Evolutionary conservation across 2,888 invertebrate species (phyloP).

Genomic region (Colostygia pectinataria): DNA sequence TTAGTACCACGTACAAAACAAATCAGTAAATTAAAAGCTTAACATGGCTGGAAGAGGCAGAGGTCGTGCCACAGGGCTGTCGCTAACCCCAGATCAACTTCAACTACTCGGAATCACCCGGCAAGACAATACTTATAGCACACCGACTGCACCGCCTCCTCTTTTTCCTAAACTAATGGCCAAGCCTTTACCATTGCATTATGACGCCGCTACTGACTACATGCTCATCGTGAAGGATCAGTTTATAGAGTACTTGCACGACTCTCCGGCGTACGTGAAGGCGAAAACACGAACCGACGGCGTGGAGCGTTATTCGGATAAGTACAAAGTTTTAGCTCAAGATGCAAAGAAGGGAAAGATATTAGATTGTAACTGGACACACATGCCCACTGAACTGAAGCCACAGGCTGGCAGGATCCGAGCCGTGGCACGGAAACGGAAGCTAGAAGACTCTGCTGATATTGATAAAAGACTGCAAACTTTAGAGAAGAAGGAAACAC

Average conservation of each 20-base stretch:
- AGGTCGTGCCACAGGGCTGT: conserved; percentile 73
- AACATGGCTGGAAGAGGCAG: conserved; percentile 75
- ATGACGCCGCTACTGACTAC: conserved; percentile 85
- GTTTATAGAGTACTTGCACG: conserved; percentile 87
- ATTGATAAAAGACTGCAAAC: conserved; percentile 83
- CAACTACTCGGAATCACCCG: conserved; percentile 80
- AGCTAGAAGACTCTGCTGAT: conserved; percentile 62
- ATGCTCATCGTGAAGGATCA: conserved; percentile 88
- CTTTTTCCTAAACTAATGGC: conserved; percentile 83
- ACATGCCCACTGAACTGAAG: conserved; percentile 85
- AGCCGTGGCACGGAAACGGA: conserved; percentile 57
- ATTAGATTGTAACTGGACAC: conserved; percentile 82
- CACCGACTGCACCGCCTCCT: conserved; percentile 82
- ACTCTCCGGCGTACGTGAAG: conserved; percentile 85
- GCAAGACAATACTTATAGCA: conserved; percentile 73
- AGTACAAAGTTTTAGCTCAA: conserved; percentile 76
- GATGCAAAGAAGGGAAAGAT: conserved; percentile 72
- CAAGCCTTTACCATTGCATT: conserved; percentile 78
- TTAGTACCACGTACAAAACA: too few relatives aligned
- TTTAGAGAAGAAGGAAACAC: conserved; percentile 86
- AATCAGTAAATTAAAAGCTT: background rate
- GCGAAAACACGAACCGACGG: conserved; percentile 73
- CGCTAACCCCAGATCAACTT: conserved; percentile 82
- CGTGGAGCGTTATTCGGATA: conserved; percentile 83
- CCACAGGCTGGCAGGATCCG: conserved; percentile 74